A percentile compares a stretch with the other conserved stretches of the same genome.
phyloP scores from a whole-genome alignment of 1,140 invertebrate species.

The silkworm (Bombyx mori) region ASM3026992v2 NC_085135.1:3670501-3671000 shows the following conservation, averaged over 20 bases:
- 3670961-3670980: constrained; percentile 16
- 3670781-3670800: constrained; percentile 24
- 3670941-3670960: constrained; percentile 9
- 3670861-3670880: constrained; percentile 12
- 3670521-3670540: too few species aligned
- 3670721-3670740: constrained; percentile 14
- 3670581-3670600: too few species aligned
- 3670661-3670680: too few species aligned
- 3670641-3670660: too few species aligned
- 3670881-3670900: constrained; percentile 15
- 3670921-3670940: constrained; percentile 6
- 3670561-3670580: too few species aligned
- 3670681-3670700: too few species aligned
- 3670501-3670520: too few species aligned
- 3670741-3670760: constrained; percentile 17
- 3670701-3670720: too few species aligned
- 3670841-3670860: constrained; percentile 20
- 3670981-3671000: constrained; percentile 14
- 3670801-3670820: constrained; percentile 22
- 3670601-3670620: too few species aligned
- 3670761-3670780: constrained; percentile 7
- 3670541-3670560: too few species aligned
- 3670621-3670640: too few species aligned
- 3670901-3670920: constrained; percentile 14
- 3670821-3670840: constrained; percentile 11